A percentile compares a stretch with the other conserved stretches of the same genome.
phyloP scores from a whole-genome alignment of 2,113 vertebrate species.

The Girardinichthys multiradiatus region DNA sequence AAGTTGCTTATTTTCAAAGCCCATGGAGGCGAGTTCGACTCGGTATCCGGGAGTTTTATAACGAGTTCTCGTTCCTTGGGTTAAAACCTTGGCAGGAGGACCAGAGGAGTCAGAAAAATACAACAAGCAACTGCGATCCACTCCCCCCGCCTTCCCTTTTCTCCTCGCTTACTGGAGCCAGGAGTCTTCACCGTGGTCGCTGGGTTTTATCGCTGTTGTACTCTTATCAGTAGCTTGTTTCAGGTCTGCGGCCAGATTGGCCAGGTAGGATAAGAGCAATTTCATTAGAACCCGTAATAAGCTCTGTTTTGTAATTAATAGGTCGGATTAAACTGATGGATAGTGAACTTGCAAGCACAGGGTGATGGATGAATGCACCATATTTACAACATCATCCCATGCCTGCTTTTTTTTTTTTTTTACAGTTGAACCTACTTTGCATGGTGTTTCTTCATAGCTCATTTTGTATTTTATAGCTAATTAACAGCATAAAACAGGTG shows the following conservation, averaged over 20 bases:
- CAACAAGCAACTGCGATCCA: conserved; percentile 25
- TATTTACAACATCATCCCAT: conserved; percentile 48
- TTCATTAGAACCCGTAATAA: conserved; percentile 12
- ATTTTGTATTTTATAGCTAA: conserved; percentile 12
- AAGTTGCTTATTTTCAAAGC: conserved; percentile 30
- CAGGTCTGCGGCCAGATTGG: conserved; percentile 39
- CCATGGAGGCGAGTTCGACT: conserved; percentile 6
- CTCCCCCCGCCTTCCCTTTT: conserved; percentile 16
- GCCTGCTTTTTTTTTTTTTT: conserved; percentile 43
- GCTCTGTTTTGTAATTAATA: background rate
- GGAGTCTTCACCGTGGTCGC: conserved; percentile 46
- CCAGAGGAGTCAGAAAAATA: conserved; percentile 23
- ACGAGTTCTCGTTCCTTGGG: conserved; percentile 11
- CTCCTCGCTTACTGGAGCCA: conserved; percentile 36
- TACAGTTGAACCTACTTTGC: conserved; percentile 12
- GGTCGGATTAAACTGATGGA: conserved; percentile 13
- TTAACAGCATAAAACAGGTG: conserved; percentile 54
- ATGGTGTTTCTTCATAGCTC: background rate
- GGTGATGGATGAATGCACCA: conserved; percentile 78
- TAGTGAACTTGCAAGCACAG: conserved; percentile 16
- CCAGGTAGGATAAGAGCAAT: conserved; percentile 30
- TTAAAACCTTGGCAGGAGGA: conserved; percentile 21
- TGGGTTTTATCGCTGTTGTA: conserved; percentile 36
- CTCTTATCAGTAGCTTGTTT: conserved; percentile 58
- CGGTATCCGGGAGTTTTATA: conserved; percentile 25